Evolutionary conservation across 2,888 invertebrate species (phyloP).

Genomic region (Monopis laevigella): DNA sequence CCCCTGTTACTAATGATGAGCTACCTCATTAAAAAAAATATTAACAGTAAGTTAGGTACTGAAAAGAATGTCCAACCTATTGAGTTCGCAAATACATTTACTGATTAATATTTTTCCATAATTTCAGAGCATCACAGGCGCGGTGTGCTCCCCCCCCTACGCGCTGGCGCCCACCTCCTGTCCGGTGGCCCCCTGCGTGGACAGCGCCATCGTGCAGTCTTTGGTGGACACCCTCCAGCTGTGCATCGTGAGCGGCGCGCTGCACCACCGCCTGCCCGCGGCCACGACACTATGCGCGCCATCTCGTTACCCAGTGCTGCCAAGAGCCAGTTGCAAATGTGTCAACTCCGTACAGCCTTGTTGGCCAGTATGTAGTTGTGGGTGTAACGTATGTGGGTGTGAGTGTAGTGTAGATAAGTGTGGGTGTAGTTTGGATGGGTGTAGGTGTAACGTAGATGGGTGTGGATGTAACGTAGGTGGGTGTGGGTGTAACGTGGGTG

Average conservation of each 20-base stretch:
- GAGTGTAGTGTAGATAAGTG: background rate
- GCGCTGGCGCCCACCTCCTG: too few species aligned
- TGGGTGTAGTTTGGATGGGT: background rate
- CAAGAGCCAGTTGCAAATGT: background rate
- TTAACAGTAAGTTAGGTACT: too few species aligned
- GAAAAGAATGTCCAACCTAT: too few species aligned
- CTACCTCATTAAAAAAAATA: too few species aligned
- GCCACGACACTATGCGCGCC: background rate
- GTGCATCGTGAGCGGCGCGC: background rate
- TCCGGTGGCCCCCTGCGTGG: too few species aligned
- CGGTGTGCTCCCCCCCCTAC: too few species aligned
- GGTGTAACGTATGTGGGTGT: background rate
- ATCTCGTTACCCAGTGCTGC: background rate
- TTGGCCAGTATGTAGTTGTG: background rate
- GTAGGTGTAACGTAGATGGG: background rate
- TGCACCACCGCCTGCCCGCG: background rate
- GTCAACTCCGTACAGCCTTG: background rate
- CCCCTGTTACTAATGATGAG: too few species aligned
- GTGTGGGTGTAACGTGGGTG: background rate
- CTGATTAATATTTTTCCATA: too few species aligned
- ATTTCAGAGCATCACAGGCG: too few species aligned
- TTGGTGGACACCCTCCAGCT: slow-evolving; percentile 5
- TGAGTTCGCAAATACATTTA: too few species aligned
- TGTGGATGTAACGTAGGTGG: background rate
- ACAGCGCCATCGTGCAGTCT: slow-evolving; percentile 1